Evolutionary conservation across 2,888 invertebrate genomes (phyloP), one percentile per base, ranked within the genome.

Genomic region (Lasioglossum villosulum): DNA sequence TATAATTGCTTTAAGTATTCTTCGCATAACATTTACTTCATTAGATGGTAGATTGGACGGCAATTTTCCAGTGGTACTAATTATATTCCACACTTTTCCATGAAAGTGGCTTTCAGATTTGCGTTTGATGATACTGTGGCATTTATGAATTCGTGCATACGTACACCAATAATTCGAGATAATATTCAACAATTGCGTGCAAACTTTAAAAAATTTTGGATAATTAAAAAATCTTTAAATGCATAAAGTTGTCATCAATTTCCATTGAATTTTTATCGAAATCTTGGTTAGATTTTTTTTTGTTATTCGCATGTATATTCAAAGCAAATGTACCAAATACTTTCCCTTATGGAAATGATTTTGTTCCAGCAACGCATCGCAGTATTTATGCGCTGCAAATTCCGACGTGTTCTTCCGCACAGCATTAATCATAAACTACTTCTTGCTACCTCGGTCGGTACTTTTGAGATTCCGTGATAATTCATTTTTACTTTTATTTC

Each of bases 1-100:
- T 63, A 3, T 63, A 19, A 30, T 63, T 30, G 30, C 63, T 63
- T 30, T 16, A 30, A 30, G 19, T 16, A 30, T 30, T 30, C 63
- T 19, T 30, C 30, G 63, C 19, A 63, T 63, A 63, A 63, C 8
- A 30, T 34, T 30, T 63, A 30, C 30, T 30, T 19, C 30, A 63
- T 63, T 30, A 63, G 63, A 63, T 63, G 63, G 63, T 63, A 63
- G 63, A 63, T 63, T 63, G 34, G 63, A 30, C 63, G 63, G 63
- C 19, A 63, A 30, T 63, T 63, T 63, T 63, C 34, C 63, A 63
- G 30, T 30, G 63, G 0, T 63, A 63, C 63, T 19, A 30, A 30
- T 63, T n/a, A n/a, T n/a, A n/a, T n/a, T 56, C n/a, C 12, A 8
- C 2, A 19, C 52, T 27, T 63, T 63, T 63, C 63, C 63, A 63